phyloP scores from a whole-genome alignment of 2,888 invertebrate species.

The Lycia hirtaria region DNA sequence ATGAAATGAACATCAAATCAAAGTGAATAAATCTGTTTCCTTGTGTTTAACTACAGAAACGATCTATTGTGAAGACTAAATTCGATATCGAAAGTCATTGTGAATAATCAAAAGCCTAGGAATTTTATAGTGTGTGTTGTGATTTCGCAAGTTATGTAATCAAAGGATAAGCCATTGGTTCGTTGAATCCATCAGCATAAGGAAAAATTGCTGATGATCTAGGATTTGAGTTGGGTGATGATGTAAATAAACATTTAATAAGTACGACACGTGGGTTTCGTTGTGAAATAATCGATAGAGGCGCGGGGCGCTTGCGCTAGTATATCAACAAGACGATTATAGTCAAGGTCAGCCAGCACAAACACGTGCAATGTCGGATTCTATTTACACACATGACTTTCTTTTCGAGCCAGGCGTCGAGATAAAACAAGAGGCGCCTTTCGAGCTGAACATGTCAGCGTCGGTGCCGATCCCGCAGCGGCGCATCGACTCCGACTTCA shows the following conservation, averaged over 20 bases:
- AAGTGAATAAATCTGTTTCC: conserved; percentile 15
- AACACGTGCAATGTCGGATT: conserved; percentile 87
- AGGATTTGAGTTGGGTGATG: conserved; percentile 37
- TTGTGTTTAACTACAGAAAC: conserved; percentile 6
- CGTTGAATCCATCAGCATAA: conserved; percentile 1
- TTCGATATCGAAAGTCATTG: conserved; percentile 77
- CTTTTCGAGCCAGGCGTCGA: conserved; percentile 86
- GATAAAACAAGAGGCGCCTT: conserved; percentile 87
- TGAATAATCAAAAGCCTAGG: conserved; percentile 69
- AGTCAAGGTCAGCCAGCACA: conserved; percentile 79
- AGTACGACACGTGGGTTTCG: conserved; percentile 76
- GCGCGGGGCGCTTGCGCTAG: conserved; percentile 80
- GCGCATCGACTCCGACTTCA: conserved; percentile 81
- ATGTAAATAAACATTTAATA: conserved; percentile 49
- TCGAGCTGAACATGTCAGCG: conserved; percentile 82
- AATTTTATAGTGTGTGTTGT: conserved; percentile 63
- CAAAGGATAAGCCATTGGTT: conserved; percentile 55
- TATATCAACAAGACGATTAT: conserved; percentile 80
- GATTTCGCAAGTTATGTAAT: conserved; percentile 77
- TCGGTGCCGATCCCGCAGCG: conserved; percentile 88
- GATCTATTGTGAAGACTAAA: conserved; percentile 30
- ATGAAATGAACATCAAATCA: conserved; percentile 22
- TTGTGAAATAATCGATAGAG: conserved; percentile 79
- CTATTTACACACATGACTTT: conserved; percentile 87
- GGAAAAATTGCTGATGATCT: conserved; percentile 13